phyloP scores from a whole-genome alignment of 2,113 vertebrate genomes.

The Pipra filicauda region DNA sequence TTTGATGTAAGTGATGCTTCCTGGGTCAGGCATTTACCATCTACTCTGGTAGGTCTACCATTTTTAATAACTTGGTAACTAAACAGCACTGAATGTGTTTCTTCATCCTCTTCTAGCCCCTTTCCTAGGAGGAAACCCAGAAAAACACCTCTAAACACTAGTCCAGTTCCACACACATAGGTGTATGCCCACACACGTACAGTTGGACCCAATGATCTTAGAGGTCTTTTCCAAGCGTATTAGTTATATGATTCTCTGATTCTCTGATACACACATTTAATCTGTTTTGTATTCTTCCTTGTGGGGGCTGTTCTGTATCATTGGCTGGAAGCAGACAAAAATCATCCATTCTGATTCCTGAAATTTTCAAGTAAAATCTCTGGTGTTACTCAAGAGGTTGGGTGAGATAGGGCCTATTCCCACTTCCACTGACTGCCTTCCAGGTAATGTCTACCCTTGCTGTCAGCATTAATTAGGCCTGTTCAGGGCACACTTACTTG shows the following conservation, averaged over 20 bases:
- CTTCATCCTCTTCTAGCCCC: background rate
- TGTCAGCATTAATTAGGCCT: background rate
- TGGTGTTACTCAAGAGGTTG: background rate
- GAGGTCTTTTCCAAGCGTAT: background rate
- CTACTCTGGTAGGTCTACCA: background rate
- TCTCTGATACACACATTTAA: background rate
- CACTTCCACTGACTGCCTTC: background rate
- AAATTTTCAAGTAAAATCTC: background rate
- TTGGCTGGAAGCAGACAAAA: background rate
- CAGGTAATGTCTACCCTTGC: background rate
- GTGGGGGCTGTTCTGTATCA: background rate
- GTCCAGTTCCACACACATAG: background rate
- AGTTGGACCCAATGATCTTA: rapidly evolving
- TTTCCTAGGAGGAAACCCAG: background rate
- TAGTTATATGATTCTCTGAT: background rate
- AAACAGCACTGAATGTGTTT: background rate
- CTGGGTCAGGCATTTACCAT: background rate
- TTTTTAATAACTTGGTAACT: background rate
- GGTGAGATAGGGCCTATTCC: background rate
- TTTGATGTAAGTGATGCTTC: background rate
- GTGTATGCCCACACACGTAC: rapidly evolving
- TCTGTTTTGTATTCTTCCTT: background rate
- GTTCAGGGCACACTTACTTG: background rate
- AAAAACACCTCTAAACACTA: background rate
- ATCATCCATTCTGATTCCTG: background rate